Base-by-base conservation (phyloP, 1,140 invertebrate species). In the Dendrolimus kikuchii region DNA sequence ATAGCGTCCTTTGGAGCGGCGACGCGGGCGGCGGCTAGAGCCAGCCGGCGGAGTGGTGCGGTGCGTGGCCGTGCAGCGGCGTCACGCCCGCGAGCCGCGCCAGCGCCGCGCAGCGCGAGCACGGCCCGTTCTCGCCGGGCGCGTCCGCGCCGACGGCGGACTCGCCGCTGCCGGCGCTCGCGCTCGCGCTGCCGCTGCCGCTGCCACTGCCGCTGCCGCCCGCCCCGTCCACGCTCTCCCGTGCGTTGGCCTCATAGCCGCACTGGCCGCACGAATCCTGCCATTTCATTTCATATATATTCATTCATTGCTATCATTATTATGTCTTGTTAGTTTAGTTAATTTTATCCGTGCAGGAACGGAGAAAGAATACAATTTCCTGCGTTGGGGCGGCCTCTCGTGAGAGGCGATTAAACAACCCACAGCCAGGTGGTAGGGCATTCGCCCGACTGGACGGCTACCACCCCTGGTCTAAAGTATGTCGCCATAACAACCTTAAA, bases 41-140 rank as follows among this genome's bases (percentile, higher is more conserved):
- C 81, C 81, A 85, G 55, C 79, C 81, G 49, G 79, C 81, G 44
- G 81, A 82, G 70, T 85, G 79, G 52, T 82, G 81, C 60, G 78
- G 81, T 61, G 73, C 76, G 69, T 84, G 81, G 2, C 79, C 81
- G 68, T 78, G 76, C 60, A 84, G 77, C 67, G 81, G 81, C 54
- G 81, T 82, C 50, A 84, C 78, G 55, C 81, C 81, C 9, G 81
- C 77, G 51, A 82, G 73, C 42, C 76, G 72, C 60, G 75, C 75
- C 52, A 79, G 71, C 51, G 74, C 74, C 51, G 75, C 77, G 66
- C 77, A 76, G 46, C 77, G 70, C 46, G 70, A 66, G 69, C 77
- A 77, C 55, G 64, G 39, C 38, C 9, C 55, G 7, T 53, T 52
- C 42, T 7, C 57, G 6, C 46, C 57, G 37, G 8, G 46, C 45